phyloP scores from a whole-genome alignment of 1,140 invertebrate species.

The Drosophila neocordata region DNA sequence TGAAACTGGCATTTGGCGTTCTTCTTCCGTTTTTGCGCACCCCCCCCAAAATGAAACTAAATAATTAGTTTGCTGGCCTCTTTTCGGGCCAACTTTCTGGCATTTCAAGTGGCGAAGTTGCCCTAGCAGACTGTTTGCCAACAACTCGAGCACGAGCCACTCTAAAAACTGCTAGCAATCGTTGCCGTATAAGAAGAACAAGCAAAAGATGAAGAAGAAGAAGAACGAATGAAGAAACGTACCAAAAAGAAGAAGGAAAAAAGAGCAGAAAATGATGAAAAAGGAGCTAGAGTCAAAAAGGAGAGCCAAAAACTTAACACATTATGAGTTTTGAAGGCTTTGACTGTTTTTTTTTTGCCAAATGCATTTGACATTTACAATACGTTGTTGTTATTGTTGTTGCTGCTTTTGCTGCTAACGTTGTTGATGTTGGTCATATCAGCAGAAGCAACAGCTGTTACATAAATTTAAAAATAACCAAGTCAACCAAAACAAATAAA shows the following conservation, averaged over 20 bases:
- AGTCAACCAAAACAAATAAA: constrained; percentile 45
- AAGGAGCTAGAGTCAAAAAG: not conserved
- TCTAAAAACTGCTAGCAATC: constrained; percentile 45
- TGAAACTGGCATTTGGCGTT: constrained; percentile 55
- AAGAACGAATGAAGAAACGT: not conserved
- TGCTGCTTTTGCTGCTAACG: not conserved
- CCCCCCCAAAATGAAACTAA: constrained; percentile 68
- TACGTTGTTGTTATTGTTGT: not conserved
- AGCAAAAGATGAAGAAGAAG: not conserved
- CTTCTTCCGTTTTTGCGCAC: constrained; percentile 35
- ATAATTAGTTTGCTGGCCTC: constrained; percentile 80
- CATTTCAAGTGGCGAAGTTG: constrained; percentile 74
- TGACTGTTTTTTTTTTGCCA: constrained; percentile 24
- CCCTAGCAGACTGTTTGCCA: constrained; percentile 71
- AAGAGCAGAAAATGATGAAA: not conserved
- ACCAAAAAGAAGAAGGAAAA: not conserved
- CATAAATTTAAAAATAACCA: constrained; percentile 66
- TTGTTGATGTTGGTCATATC: not conserved
- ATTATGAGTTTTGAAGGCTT: constrained; percentile 62
- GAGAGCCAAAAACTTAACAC: constrained; percentile 73
- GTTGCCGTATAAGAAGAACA: not conserved
- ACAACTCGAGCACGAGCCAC: constrained; percentile 71
- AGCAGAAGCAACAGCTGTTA: constrained; percentile 56
- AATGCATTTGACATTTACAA: constrained; percentile 76
- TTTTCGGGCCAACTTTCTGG: constrained; percentile 72